Evolutionary conservation across 2,797 vertebrate species (phyloP), one percentile per base, ranked within the genome.

Genomic region (Enteromius argenteus): DNA sequence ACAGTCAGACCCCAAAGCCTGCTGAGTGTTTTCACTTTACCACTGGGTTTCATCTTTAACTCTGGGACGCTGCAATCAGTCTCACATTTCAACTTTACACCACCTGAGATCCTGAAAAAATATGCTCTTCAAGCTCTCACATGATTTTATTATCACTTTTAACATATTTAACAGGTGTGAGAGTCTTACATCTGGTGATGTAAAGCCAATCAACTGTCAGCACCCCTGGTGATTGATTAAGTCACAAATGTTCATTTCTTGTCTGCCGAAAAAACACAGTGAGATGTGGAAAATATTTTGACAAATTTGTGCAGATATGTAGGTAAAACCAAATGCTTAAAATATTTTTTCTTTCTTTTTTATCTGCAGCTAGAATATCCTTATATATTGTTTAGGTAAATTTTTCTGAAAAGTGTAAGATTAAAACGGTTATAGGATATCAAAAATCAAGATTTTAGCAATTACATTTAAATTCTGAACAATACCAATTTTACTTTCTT

Each of bases 161-260:
- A 83, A 76, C 81, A 67, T 66, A 76, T 68, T 75, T 67, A 76
- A 68, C 49, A 83, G 72, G 72, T 76, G 72, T 67, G 62, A 83
- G 44, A 67, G 39, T 35, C 71, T 83, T 37, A 35, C n/a, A 60
- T 60, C 56, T 76, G 72, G n/a, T 75, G 60, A 83, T 42, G 64
- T 67, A 53, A 80, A 39, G 15, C 32, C 4, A 83, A 75, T 51
- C 32, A 39, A 67, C 67, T 67, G 32, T 39, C 60, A 68, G 21
- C 32, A 80, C 78, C 46, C 32, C 17, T 17, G 5, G 32, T 76
- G 60, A 49, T 76, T 60, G 68, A 81, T 73, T 27, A 80, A 58
- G 42, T 83, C 60, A 37, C 10, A 51, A 51, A 76, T 66, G 35
- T 72, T 75, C 2, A 75, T 83, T 75, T 83, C 32, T 15, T 42